These are phyloP conservation scores for Karalla daura DNA, from an alignment of 2,797 vertebrate species.

Conservation along the genomic window DNA sequence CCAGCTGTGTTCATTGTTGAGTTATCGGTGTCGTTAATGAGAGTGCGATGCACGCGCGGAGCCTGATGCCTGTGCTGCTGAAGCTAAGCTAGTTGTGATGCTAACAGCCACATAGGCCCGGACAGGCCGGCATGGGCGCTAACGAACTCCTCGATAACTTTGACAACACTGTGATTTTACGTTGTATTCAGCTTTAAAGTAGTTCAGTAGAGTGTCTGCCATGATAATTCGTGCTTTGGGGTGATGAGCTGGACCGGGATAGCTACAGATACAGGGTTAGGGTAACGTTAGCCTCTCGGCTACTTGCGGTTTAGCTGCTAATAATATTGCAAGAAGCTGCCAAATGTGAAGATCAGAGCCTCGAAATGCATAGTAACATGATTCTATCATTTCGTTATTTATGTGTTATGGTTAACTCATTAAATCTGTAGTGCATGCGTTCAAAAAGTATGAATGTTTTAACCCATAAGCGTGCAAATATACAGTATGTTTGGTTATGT, in stretches of 20 bases:
- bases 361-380: not conserved
- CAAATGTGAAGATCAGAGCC: no score
- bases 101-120: slow-evolving; percentile 22
- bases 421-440: no score
- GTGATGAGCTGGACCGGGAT: not conserved
- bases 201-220: rapidly evolving
- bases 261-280: not conserved
- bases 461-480: no score
- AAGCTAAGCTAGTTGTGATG: slow-evolving; percentile 45
- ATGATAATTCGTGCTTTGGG: no score
- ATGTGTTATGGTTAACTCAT: no score
- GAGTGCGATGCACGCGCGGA: no score
- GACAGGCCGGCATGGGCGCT: slow-evolving; percentile 17
- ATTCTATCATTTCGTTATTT: rapidly evolving
- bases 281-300: not conserved
- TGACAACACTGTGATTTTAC: not conserved
- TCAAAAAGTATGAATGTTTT: no score
- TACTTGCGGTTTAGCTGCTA: not conserved
- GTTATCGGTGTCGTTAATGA: not conserved
- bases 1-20: not conserved
- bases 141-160: slow-evolving; percentile 12
- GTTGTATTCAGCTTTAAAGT: rapidly evolving
- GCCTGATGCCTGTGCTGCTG: not conserved
- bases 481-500: no score
- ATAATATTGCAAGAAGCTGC: not conserved